Base-by-base conservation (phyloP, 2,113 vertebrate species). In the Rutilus rutilus region DNA sequence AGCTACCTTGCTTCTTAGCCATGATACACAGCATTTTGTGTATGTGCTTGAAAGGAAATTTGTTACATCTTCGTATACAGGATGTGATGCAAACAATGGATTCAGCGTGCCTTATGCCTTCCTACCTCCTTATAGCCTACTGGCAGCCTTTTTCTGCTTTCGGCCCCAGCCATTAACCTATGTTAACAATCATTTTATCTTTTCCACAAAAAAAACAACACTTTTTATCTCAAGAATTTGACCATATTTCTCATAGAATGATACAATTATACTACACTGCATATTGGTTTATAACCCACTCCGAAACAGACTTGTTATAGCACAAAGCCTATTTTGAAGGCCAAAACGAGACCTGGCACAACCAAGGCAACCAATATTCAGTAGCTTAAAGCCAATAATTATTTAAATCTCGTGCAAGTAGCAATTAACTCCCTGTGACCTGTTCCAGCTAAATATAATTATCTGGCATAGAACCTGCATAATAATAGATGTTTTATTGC, bases 341-440 rank as follows among this genome's bases (percentile, higher is more conserved):
- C 54, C 79, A 69, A 82, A 19, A 65, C 5, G 80, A 67, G 74
- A 78, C 36, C 45, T 78, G 76, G 69, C 67, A 67, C 75, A 64
- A 76, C 76, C 80, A 71, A n/a, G 45, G 69, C 27, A 83, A 54
- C 86, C 69, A 84, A 87, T 79, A 85, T 82, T 86, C 78, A 87
- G 54, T 47, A 89, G 89, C 86, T 86, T 81, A 74, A 77, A 84
- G 69, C 71, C 81, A 85, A 87, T 89, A 87, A 89, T 87, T 86
- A 89, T 89, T 92, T 91, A 79, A 90, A 89, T 88, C 87, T 88
- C 74, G 83, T 85, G 90, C 82, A 91, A 87, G 87, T 88, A 89
- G 88, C 88, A 91, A 90, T 92, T 92, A 90, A 91, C 91, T 89
- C 89, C 79, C 76, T 39, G 73, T 87, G 86, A 91, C 90, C 90